Evolutionary conservation across 2,888 invertebrate genomes (phyloP).

Genomic region (Nymphalis c-album): DNA sequence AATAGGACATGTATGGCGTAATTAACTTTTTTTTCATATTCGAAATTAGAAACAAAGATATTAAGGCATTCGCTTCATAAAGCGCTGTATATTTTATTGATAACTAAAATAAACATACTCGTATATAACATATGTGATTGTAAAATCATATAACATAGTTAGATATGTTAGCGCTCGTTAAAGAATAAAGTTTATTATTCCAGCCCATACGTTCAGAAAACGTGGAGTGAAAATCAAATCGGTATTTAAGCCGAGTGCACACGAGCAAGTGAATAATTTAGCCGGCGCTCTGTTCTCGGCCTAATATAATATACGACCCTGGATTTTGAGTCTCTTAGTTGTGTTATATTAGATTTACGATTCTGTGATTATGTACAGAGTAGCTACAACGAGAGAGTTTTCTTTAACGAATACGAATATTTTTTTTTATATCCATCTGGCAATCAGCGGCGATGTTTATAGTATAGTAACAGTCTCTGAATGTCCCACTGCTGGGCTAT

Average conservation of each 20-base stretch:
- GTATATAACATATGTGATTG: neutral
- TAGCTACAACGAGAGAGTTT: slow-evolving; percentile 39
- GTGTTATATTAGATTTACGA: slow-evolving; percentile 76
- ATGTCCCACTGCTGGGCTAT: neutral
- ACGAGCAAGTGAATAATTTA: slow-evolving; percentile 48
- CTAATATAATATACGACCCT: slow-evolving; percentile 65
- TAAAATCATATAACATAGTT: slow-evolving; percentile 1
- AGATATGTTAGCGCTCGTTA: slow-evolving; percentile 7
- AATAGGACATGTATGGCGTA: too few relatives aligned
- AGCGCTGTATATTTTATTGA: too few relatives aligned
- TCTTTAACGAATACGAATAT: neutral
- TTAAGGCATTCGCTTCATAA: too few relatives aligned
- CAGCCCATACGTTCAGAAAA: slow-evolving; percentile 29
- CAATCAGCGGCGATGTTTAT: too few relatives aligned
- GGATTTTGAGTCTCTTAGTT: slow-evolving; percentile 66
- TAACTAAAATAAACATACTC: neutral
- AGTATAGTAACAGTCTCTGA: too few relatives aligned
- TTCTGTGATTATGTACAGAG: slow-evolving; percentile 70
- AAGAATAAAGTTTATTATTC: slow-evolving; percentile 23
- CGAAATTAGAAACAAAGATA: too few relatives aligned
- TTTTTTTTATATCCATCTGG: neutral
- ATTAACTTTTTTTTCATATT: too few relatives aligned
- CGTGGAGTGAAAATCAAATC: slow-evolving; percentile 44
- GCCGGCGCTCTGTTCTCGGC: slow-evolving; percentile 50
- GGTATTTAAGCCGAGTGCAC: slow-evolving; percentile 48